Evolutionary conservation across 2,797 vertebrate species (phyloP).

Genomic region (Xenopus petersii): DNA sequence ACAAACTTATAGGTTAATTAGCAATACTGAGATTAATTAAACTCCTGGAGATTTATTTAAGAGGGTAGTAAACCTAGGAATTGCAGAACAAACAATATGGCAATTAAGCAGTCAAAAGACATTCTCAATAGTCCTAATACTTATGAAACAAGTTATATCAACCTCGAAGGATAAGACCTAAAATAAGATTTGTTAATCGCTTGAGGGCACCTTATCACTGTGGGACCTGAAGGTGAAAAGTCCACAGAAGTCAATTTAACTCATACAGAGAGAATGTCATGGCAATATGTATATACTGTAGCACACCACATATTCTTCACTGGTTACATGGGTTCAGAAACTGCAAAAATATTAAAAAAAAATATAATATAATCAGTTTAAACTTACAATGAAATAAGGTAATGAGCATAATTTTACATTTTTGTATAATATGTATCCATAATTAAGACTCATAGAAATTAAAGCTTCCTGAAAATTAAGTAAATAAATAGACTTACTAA

Average conservation of each 20-base stretch:
- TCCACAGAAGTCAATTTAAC: neutral
- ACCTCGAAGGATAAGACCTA: neutral
- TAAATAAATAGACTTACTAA: no score
- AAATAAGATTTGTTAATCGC: neutral
- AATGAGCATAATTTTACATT: no score
- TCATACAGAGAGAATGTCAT: neutral
- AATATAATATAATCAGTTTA: no score
- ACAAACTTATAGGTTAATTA: neutral
- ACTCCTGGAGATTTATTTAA: neutral
- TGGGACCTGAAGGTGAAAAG: neutral
- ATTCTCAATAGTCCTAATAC: neutral
- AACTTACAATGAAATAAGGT: no score
- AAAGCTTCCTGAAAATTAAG: no score
- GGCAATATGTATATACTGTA: neutral
- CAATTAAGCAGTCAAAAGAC: neutral
- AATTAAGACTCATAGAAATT: no score
- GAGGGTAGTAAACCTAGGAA: neutral
- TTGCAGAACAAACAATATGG: neutral
- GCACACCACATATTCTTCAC: neutral
- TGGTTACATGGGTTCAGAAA: neutral
- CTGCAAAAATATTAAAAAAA: neutral
- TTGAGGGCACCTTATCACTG: neutral
- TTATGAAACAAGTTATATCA: neutral
- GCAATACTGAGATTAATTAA: neutral
- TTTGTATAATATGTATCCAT: no score